Percentiles rank a stretch among this genome's conserved stretches.
Conservation (phyloP, 2,888 invertebrate species). For the Lucinisca nassula region DNA sequence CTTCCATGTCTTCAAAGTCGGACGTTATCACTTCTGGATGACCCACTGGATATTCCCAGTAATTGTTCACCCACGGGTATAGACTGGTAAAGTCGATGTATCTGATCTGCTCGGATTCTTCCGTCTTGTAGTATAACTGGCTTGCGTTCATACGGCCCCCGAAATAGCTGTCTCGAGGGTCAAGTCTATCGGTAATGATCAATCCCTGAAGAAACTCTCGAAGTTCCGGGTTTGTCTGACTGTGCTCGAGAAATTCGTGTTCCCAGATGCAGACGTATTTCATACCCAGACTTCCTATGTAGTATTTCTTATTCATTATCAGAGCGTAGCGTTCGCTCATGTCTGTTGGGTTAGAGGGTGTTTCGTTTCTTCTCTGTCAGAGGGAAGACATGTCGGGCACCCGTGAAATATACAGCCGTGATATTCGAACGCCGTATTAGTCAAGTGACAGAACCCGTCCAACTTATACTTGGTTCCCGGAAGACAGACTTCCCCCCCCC, state of each 20-base stretch:
- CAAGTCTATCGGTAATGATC: constrained; percentile 36
- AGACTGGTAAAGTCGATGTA: no score
- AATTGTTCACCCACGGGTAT: no score
- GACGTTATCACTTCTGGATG: background rate
- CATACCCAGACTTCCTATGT: constrained; percentile 17
- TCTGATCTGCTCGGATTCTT: constrained; percentile 65
- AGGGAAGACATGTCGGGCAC: constrained; percentile 33
- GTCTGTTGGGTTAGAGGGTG: background rate
- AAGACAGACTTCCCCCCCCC: constrained; percentile 30
- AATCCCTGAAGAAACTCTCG: background rate
- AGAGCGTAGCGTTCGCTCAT: background rate
- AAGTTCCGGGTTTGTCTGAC: background rate
- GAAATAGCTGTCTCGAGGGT: constrained; percentile 76
- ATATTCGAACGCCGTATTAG: constrained; percentile 51
- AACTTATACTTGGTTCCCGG: constrained; percentile 46
- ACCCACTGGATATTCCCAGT: no score
- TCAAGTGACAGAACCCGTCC: constrained; percentile 38
- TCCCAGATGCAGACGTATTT: constrained; percentile 13
- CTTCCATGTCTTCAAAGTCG: background rate
- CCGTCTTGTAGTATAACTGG: constrained; percentile 63
- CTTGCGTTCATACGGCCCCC: constrained; percentile 77
- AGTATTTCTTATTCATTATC: constrained; percentile 45
- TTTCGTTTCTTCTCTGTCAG: background rate
- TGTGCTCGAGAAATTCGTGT: background rate
- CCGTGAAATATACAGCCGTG: constrained; percentile 43